phyloP scores from a whole-genome alignment of 2,888 invertebrate genomes.

The Plusia festucae region DNA sequence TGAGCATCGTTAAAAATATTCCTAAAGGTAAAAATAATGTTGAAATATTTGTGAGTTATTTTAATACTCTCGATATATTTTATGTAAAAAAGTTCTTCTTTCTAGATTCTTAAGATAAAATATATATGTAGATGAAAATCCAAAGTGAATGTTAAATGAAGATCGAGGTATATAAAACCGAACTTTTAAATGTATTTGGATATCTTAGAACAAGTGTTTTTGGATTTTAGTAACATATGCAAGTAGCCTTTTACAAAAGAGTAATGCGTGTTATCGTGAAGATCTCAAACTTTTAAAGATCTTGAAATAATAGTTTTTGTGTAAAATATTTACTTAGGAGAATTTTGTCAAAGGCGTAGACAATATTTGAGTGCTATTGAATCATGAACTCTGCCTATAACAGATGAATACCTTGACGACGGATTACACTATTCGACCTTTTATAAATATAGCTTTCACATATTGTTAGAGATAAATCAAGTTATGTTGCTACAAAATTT shows the following conservation, averaged over 20 bases:
- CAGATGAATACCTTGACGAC: no score
- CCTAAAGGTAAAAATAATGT: constrained; percentile 27
- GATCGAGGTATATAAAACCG: neutral
- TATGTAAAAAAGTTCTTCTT: constrained; percentile 17
- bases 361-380: neutral
- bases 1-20: neutral
- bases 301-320: constrained; percentile 1
- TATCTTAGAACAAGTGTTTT: constrained; percentile 5
- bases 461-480: no score
- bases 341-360: neutral
- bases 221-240: neutral
- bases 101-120: constrained; percentile 1
- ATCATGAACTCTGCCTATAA: neutral
- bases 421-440: no score
- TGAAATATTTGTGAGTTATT: constrained; percentile 15
- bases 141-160: constrained; percentile 7
- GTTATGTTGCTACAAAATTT: no score
- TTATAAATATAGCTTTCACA: no score
- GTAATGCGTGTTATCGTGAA: neutral
- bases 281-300: neutral
- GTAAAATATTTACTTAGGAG: neutral
- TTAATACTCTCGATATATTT: constrained; percentile 17
- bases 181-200: neutral
- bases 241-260: neutral
- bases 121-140: neutral